These are phyloP conservation scores for Brachionus manjavacas DNA, from an alignment of 1,140 invertebrate species.

Conservation along the genomic window DNA sequence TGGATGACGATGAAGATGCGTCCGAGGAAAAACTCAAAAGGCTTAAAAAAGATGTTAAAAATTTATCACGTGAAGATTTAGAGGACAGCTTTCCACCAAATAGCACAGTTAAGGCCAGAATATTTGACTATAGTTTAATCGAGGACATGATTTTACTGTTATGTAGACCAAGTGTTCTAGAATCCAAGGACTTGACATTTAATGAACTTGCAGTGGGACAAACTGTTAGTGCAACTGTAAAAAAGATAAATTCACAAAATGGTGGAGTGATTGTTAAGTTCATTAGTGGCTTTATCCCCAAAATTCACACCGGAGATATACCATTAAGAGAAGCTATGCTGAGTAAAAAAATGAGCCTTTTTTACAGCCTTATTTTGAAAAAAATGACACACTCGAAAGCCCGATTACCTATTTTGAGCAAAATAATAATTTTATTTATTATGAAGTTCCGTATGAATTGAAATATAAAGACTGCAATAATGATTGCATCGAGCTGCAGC, in stretches of 20 bases:
- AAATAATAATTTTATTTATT: too few relatives aligned
- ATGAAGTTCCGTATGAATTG: too few relatives aligned
- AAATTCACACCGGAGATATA: conserved; percentile 58
- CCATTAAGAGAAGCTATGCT: conserved; percentile 50
- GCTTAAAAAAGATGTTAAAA: conserved; percentile 41
- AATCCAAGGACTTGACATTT: conserved; percentile 58
- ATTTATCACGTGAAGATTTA: neutral
- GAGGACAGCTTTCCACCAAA: conserved; percentile 56
- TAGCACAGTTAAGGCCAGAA: conserved; percentile 55
- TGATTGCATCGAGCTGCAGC: too few relatives aligned
- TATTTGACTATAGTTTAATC: too few relatives aligned
- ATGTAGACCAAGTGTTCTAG: conserved; percentile 51
- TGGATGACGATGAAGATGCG: conserved; percentile 48
- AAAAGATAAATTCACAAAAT: conserved; percentile 51
- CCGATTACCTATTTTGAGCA: too few relatives aligned
- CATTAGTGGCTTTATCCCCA: conserved; percentile 51
- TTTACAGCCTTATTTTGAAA: too few relatives aligned
- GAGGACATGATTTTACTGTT: conserved; percentile 44
- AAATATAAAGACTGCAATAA: too few relatives aligned
- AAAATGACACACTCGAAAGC: too few relatives aligned
- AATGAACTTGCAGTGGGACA: conserved; percentile 61
- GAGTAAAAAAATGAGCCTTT: neutral
- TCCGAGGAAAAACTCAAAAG: conserved; percentile 53
- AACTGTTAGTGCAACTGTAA: conserved; percentile 58
- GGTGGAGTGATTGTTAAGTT: conserved; percentile 48